A percentile compares a stretch with the other conserved stretches of the same genome.
Evolutionary conservation across 2,113 vertebrate genomes (phyloP).

Genomic region (Noctilio leporinus): DNA sequence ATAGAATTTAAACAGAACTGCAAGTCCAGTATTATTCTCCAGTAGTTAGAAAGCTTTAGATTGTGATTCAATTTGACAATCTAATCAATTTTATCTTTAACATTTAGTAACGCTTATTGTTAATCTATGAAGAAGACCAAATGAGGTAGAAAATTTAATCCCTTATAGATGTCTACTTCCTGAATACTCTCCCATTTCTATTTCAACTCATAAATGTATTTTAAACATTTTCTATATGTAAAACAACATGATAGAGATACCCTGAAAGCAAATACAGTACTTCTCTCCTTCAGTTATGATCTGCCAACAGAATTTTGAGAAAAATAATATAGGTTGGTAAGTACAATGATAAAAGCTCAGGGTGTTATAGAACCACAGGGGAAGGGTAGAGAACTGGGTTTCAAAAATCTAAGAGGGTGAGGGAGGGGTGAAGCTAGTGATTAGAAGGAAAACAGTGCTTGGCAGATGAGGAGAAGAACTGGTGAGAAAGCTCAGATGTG

Average conservation of each 20-base stretch:
- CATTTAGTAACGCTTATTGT: not conserved
- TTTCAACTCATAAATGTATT: not conserved
- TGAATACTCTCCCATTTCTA: not conserved
- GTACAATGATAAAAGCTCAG: not conserved
- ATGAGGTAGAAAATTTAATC: not conserved
- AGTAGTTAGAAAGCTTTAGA: not conserved
- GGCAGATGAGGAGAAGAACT: not conserved
- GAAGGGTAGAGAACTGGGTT: not conserved
- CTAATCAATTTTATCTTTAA: conserved; percentile 15
- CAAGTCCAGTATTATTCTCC: not conserved
- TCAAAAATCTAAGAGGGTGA: not conserved
- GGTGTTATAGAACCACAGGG: not conserved
- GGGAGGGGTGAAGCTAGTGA: not conserved
- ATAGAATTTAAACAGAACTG: conserved; percentile 18
- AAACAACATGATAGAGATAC: not conserved
- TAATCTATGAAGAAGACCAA: not conserved
- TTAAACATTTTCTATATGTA: not conserved
- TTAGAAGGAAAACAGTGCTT: not conserved
- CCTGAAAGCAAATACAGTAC: not conserved
- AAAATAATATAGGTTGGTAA: not conserved
- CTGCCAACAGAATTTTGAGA: not conserved
- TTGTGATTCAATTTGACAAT: not conserved
- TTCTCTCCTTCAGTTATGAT: not conserved
- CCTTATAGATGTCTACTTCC: not conserved
- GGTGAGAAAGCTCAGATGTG: not conserved